phyloP scores from a whole-genome alignment of 2,888 invertebrate genomes.

The Apodemia zela region DNA sequence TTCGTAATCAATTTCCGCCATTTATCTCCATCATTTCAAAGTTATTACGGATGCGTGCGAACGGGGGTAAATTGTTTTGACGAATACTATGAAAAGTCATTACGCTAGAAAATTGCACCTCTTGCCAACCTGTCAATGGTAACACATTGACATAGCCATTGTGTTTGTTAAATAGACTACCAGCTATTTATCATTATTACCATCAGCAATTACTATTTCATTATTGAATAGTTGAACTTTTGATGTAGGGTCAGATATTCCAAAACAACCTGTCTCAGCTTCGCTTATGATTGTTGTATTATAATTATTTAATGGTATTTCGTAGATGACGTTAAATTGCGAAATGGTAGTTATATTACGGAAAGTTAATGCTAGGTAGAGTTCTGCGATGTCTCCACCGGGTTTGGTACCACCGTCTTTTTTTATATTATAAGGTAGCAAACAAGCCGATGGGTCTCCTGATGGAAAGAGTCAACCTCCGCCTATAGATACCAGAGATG shows the following conservation, averaged over 20 bases:
- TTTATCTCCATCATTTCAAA: background rate
- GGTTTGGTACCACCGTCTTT: too few relatives aligned
- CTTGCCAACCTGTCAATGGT: background rate
- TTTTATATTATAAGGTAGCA: too few relatives aligned
- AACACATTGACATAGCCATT: background rate
- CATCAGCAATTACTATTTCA: background rate
- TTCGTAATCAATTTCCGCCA: slow-evolving; percentile 7
- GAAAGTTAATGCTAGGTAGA: too few relatives aligned
- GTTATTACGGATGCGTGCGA: slow-evolving; percentile 6
- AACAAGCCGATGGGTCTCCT: too few relatives aligned
- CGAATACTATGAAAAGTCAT: slow-evolving; percentile 9
- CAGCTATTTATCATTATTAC: background rate
- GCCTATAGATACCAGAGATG: too few relatives aligned
- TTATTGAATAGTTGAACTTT: background rate
- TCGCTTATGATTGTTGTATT: too few relatives aligned
- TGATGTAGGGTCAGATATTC: background rate
- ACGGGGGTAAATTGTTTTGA: slow-evolving; percentile 12
- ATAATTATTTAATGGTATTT: too few relatives aligned
- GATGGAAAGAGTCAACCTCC: too few relatives aligned
- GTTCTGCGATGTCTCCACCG: too few relatives aligned
- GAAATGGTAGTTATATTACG: too few relatives aligned
- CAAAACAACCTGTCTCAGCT: too few relatives aligned
- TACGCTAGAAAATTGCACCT: slow-evolving; percentile 7
- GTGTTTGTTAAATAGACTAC: background rate
- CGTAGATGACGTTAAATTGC: too few relatives aligned